phyloP scores from a whole-genome alignment of 2,888 invertebrate genomes.

The Muscina levida region DNA sequence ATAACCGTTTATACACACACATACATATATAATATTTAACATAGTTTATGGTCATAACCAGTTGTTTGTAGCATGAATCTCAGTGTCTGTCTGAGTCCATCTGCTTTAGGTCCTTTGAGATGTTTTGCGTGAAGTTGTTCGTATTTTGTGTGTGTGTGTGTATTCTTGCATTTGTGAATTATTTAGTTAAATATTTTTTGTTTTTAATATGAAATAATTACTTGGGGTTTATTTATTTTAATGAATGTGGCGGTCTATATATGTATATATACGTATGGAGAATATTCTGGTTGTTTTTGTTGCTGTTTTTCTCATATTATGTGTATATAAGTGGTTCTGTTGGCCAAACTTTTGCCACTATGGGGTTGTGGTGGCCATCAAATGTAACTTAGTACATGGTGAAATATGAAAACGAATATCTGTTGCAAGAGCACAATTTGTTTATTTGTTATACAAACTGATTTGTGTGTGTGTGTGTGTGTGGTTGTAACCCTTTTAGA shows the following conservation, averaged over 20 bases:
- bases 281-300: neutral
- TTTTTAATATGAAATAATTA: constrained; percentile 63
- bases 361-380: too few species aligned
- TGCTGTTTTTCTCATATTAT: neutral
- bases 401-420: too few species aligned
- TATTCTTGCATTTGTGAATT: constrained; percentile 2
- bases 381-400: too few species aligned
- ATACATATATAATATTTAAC: too few species aligned
- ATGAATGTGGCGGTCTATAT: constrained; percentile 40
- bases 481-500: neutral
- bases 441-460: too few species aligned
- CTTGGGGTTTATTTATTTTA: constrained; percentile 61
- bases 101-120: neutral
- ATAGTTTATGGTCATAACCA: neutral
- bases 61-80: neutral
- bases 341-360: neutral
- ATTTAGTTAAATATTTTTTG: constrained; percentile 4
- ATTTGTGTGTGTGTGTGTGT: too few species aligned
- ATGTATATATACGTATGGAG: neutral
- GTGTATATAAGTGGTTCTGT: neutral
- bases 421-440: too few species aligned
- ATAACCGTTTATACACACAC: too few species aligned
- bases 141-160: neutral
- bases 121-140: neutral
- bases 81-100: neutral